Percentiles rank a stretch among this genome's conserved stretches.
Evolutionary conservation across 2,113 vertebrate genomes (phyloP).

Genomic region (Zosterops borbonicus): DNA sequence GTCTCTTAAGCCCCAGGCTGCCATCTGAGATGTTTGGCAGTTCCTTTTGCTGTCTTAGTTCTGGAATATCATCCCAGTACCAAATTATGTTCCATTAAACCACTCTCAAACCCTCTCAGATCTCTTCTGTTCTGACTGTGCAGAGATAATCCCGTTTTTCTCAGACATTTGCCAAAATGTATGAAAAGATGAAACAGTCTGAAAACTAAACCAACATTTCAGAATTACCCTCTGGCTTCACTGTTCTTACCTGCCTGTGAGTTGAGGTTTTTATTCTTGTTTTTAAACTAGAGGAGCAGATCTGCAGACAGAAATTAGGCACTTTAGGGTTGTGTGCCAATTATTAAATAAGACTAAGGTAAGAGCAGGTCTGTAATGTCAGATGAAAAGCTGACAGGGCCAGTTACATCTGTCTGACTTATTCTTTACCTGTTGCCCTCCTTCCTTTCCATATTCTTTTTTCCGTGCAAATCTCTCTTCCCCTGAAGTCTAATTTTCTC

Average conservation of each 20-base stretch:
- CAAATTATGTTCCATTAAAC: neutral
- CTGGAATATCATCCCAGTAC: neutral
- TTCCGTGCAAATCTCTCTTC: neutral
- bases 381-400: neutral
- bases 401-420: neutral
- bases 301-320: neutral
- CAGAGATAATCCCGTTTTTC: neutral
- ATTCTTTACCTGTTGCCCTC: neutral
- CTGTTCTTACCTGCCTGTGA: neutral
- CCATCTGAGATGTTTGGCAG: neutral
- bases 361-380: neutral
- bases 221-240: neutral
- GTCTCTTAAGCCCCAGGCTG: neutral
- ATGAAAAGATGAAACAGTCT: neutral
- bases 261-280: neutral
- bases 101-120: neutral
- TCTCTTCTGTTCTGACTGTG: neutral
- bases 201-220: neutral
- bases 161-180: neutral
- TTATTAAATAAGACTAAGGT: neutral
- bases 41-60: neutral
- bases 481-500: neutral
- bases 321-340: accelerated
- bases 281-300: neutral
- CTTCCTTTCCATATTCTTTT: neutral